Base-by-base conservation (phyloP, 2,797 vertebrate genomes). In the Paramormyrops hopkinsi region DNA sequence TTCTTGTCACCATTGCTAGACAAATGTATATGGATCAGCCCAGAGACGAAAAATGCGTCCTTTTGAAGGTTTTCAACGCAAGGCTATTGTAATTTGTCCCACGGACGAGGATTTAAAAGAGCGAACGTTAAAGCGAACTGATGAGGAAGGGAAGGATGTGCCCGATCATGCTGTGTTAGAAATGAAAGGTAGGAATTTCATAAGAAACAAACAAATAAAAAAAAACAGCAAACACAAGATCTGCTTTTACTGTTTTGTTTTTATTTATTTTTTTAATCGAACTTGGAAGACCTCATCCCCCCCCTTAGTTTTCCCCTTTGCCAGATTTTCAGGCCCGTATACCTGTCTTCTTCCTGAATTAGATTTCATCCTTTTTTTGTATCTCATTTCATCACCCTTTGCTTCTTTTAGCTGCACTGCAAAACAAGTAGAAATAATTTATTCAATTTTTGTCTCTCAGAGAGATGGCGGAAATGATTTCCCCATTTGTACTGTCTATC, bases 21-120 rank as follows among this genome's bases (percentile, higher is more conserved):
- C 98, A 96, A 99, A 99, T 95, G 98, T 98, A 93, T 99, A 98
- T 95, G 97, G 97, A 94, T 98, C 98, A 92, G 98, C 98, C 93
- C 98, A 98, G 96, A 97, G 97, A 95, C 97, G 98, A 96, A 99
- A 99, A 97, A 98, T 99, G 98, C 97, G 98, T 94, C 98, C 98
- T 93, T 99, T 99, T 96, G 98, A 98, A 97, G 98, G 98, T 93
- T 99, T 99, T 96, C 97, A 97, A 95, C 97, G 97, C 95, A 98
- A 97, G 94, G 98, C 97, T 95, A 96, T 99, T 95, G 96, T 99
- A 93, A 98, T 99, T 96, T 99, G 97, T 95, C 98, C 98, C 95
- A 97, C 96, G 93, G 98, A 99, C 89, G 97, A 97, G 93, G 97
- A 98, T 95, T 97, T 99, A 92, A 97, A 97, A 95, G 97, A 98